A percentile compares a stretch with the other conserved stretches of the same genome.
Evolutionary conservation across 1,140 invertebrate species (phyloP).

Genomic region (Artemia franciscana): DNA sequence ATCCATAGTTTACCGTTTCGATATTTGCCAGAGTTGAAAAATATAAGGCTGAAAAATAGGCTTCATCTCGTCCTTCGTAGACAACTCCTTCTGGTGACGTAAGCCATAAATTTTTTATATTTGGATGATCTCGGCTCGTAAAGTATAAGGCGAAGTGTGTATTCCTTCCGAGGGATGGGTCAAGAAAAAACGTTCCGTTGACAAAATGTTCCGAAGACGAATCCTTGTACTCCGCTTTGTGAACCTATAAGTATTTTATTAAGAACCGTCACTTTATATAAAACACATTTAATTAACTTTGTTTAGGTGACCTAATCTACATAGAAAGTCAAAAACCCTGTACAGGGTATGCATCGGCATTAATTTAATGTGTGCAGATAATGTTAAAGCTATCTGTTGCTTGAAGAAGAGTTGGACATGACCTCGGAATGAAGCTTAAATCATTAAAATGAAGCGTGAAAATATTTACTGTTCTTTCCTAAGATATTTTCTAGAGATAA

Average conservation of each 20-base stretch:
- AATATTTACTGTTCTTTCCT: too few relatives aligned
- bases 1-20: slow-evolving; percentile 7
- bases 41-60: slow-evolving; percentile 6
- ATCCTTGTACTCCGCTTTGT: slow-evolving; percentile 8
- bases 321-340: too few relatives aligned
- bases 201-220: slow-evolving; percentile 6
- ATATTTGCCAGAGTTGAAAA: slow-evolving; percentile 8
- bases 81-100: slow-evolving; percentile 7
- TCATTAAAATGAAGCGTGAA: too few relatives aligned
- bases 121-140: slow-evolving; percentile 14
- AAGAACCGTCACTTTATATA: too few relatives aligned
- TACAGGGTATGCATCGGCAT: too few relatives aligned
- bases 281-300: too few relatives aligned
- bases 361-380: too few relatives aligned
- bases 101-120: slow-evolving; percentile 12
- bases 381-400: too few relatives aligned
- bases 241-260: slow-evolving; percentile 10
- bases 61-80: slow-evolving; percentile 7
- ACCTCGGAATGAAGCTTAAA: too few relatives aligned
- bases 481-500: too few relatives aligned
- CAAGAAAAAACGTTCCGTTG: slow-evolving; percentile 13
- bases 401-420: too few relatives aligned
- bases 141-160: slow-evolving; percentile 15
- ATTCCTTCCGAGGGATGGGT: slow-evolving; percentile 13
- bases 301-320: too few relatives aligned